Conservation (phyloP, 2,797 vertebrate genomes). For the Phataginus tricuspis region DNA sequence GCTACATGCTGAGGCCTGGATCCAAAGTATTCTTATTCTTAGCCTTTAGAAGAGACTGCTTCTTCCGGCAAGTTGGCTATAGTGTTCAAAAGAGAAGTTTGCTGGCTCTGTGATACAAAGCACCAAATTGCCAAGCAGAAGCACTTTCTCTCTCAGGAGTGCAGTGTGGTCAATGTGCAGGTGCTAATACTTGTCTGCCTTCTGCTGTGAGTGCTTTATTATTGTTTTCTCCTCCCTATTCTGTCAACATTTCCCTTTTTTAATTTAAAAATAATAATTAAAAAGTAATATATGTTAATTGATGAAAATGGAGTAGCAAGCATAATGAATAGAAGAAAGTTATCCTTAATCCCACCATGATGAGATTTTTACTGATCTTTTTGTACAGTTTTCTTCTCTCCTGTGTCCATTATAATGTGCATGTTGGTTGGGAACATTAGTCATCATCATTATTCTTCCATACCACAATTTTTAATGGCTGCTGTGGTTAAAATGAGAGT, state of each 20-base stretch:
- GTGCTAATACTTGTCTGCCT: background rate
- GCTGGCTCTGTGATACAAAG: background rate
- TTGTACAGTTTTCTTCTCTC: constrained; percentile 10
- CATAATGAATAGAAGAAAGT: background rate
- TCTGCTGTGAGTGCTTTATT: constrained; percentile 1
- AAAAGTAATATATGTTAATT: background rate
- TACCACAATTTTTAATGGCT: background rate
- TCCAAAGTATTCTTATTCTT: constrained; percentile 44
- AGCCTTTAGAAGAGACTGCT: background rate
- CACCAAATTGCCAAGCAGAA: background rate
- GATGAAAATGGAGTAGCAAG: background rate
- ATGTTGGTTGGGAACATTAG: background rate
- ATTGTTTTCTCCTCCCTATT: background rate
- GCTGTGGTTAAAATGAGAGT: no score
- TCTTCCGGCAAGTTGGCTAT: background rate
- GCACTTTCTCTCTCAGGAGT: background rate
- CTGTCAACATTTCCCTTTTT: background rate
- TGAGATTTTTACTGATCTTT: background rate
- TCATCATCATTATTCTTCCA: background rate
- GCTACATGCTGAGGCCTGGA: background rate
- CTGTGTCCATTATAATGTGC: background rate
- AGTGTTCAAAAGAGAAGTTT: constrained; percentile 19
- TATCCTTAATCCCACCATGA: background rate
- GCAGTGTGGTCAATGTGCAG: background rate
- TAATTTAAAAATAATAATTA: background rate